Evolutionary conservation across 2,113 vertebrate genomes (phyloP), one percentile per base, ranked within the genome.

Genomic region (Callocephalon fimbriatum): DNA sequence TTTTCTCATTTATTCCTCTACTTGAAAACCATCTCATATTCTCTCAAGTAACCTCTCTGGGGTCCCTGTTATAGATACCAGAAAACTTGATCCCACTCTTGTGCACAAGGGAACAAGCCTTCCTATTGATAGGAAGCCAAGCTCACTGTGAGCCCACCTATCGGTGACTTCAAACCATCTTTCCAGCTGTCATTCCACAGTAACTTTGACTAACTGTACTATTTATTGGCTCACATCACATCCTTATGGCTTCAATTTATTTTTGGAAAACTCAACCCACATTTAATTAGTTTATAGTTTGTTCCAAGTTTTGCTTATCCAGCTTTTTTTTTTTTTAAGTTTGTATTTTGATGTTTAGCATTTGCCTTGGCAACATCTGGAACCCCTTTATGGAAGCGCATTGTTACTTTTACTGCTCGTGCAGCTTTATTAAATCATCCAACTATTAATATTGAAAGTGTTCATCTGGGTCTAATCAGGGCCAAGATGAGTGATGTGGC

Each of bases 241-340:
- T 88, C 93, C 98, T 98, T 98, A 98, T 99, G 98, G 98, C 98
- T 99, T 98, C 97, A 98, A 99, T 99, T 99, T 99, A 98, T 97
- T 98, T 96, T 96, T 98, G 98, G 97, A 98, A 98, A 95, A 94
- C 90, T 92, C 91, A 96, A 76, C 97, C 94, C 97, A 92, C 98
- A 98, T 98, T 98, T 98, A 98, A 98, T 98, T 98, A 98, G 97
- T 98, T 98, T 98, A 97, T 95, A 98, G 97, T 97, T 98, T 93
- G 96, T 97, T 97, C 96, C 97, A 97, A 97, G 91, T 96, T 96
- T 94, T 98, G 97, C 98, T 98, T 97, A 98, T 98, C 95, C 97
- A 96, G 96, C 87, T 84, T 89, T 96, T 95, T 96, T 53, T 32
- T 47, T 42, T 40, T 50, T 35, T 35, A 97, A 97, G 96, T 97